Evolutionary conservation across 2,797 vertebrate species (phyloP), one percentile per base, ranked within the genome.

Genomic region (Chelon auratus): DNA sequence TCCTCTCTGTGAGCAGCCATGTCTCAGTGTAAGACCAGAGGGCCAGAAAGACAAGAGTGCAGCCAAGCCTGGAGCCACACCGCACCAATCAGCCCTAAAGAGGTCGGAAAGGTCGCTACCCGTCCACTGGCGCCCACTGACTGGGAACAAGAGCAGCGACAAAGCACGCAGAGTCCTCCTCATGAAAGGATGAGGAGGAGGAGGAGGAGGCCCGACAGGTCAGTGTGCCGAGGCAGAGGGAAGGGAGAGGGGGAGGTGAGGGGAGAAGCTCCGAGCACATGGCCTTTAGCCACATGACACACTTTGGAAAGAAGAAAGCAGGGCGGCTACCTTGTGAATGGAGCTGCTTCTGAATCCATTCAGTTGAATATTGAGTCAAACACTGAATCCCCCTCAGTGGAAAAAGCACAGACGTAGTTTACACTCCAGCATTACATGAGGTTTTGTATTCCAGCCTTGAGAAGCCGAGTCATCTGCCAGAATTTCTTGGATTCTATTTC

Each of bases 41-140:
- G 79, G 24, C 68, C 53, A 56, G 50, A 47, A 48, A 78, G 69
- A 40, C 60, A 55, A 64, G 56, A 37, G 51, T 14, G 76, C 78
- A 68, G 66, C 64, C 64, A 37, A 71, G 80, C 67, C 47, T 14
- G 69, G 72, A 73, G 80, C 78, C 62, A 36, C 4, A 62, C 73
- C 4, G 55, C 22, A 2, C 72, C 86, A 85, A 73, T 75, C 87
- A 63, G 70, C 33, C 42, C 82, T 86, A 79, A 82, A 82, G 72
- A 81, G 89, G 86, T 82, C 66, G 40, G 43, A 77, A 83, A 86
- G 89, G 88, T 93, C 68, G 3, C 81, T 7, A 1, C 79, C 62
- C 36, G 42, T 63, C 65, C 8, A 43, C 61, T 45, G 39, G 70
- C 8, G 33, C 20, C 73, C 75, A 54, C 42, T 85, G 68, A 82